A percentile compares a stretch with the other conserved stretches of the same genome.
phyloP scores from a whole-genome alignment of 2,797 vertebrate species.

The Peromyscus attwateri region DNA sequence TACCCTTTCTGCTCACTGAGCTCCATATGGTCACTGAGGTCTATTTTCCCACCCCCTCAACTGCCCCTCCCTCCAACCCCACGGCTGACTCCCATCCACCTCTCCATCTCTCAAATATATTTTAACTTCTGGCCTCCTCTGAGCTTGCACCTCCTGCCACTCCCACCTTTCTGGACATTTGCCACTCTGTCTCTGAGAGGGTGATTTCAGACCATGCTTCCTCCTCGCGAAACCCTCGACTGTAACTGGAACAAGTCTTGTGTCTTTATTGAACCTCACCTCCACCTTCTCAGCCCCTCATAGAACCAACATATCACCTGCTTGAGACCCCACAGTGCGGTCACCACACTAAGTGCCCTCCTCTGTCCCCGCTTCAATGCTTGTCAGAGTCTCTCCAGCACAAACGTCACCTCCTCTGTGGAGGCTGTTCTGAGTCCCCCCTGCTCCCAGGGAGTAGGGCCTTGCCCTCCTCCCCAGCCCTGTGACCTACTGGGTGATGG shows the following conservation, averaged over 20 bases:
- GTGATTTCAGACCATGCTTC: not conserved
- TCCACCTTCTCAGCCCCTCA: not conserved
- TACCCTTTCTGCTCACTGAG: not conserved
- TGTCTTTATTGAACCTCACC: not conserved
- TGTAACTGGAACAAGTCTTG: not conserved
- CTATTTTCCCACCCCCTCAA: not conserved
- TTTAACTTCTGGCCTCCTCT: not conserved
- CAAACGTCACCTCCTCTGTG: not conserved
- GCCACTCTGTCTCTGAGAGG: not conserved
- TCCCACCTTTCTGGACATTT: not conserved
- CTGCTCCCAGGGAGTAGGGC: not conserved
- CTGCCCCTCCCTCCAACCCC: too few relatives aligned
- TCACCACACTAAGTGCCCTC: not conserved
- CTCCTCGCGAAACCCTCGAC: not conserved
- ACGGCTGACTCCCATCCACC: not conserved
- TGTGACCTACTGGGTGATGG: not conserved
- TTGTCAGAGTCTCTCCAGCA: not conserved
- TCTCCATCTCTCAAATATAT: not conserved
- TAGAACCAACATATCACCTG: not conserved
- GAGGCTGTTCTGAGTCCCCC: not conserved
- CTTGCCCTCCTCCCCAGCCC: not conserved
- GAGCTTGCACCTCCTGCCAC: not conserved
- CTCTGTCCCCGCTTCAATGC: rapidly evolving
- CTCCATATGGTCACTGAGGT: not conserved
- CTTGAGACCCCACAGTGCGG: rapidly evolving